Evolutionary conservation across 2,888 invertebrate genomes (phyloP).

Genomic region (Sussaba pulchella): DNA sequence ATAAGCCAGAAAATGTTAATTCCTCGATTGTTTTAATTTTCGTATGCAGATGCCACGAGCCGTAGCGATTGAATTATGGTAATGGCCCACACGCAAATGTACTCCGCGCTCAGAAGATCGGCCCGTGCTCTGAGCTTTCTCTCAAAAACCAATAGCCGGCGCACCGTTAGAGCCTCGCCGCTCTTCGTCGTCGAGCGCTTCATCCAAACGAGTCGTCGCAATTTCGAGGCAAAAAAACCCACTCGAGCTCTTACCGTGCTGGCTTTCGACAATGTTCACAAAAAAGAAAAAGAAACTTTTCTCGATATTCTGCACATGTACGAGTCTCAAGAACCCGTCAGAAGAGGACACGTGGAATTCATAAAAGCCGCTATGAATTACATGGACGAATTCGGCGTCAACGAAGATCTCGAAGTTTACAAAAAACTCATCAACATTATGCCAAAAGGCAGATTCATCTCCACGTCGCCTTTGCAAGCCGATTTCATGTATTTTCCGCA

Average conservation of each 20-base stretch:
- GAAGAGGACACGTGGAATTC: constrained; percentile 97
- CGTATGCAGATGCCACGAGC: not conserved
- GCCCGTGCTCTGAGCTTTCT: not conserved
- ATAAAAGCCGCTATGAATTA: constrained; percentile 94
- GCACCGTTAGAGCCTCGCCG: not conserved
- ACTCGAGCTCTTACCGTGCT: not conserved
- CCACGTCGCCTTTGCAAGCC: constrained; percentile 92
- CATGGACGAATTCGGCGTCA: constrained; percentile 96
- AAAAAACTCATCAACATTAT: constrained; percentile 94
- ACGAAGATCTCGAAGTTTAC: constrained; percentile 94
- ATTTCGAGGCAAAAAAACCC: not conserved
- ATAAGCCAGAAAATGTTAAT: not conserved
- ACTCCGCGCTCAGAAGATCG: constrained; percentile 17
- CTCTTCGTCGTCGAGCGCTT: not conserved
- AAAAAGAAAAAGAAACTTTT: constrained; percentile 89
- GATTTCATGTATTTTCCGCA: constrained; percentile 97
- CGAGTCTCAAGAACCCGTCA: constrained; percentile 88
- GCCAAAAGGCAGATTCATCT: constrained; percentile 95
- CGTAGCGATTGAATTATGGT: constrained; percentile 5
- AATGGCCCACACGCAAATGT: constrained; percentile 27
- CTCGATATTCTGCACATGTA: constrained; percentile 91
- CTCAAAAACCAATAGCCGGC: not conserved
- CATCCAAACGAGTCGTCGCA: not conserved
- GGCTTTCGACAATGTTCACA: constrained; percentile 52
- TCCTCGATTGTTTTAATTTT: too few relatives aligned